Base-by-base conservation (phyloP, 2,113 vertebrate species). In the Patagioenas fasciata region DNA sequence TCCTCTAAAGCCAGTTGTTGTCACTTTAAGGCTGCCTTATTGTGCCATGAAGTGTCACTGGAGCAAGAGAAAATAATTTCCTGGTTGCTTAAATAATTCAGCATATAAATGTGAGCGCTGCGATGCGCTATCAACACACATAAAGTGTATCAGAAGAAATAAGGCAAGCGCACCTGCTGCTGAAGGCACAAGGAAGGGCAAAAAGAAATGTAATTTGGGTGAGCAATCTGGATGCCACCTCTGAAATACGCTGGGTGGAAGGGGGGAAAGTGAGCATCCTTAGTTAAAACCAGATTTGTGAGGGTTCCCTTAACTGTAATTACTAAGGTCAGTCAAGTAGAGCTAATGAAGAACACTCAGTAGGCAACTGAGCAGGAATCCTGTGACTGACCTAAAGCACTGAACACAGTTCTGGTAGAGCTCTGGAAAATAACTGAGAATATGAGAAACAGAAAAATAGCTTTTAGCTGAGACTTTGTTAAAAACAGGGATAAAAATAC, bases 121-220 rank as follows among this genome's bases (percentile, higher is more conserved):
- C 3, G 5, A 65, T 26, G 56, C 1, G 2, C 42, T 57, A 9
- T 29, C 28, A 38, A 34, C 48, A 13, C 24, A n/a, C 14, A 4
- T 42, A 47, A 9, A 42, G 16, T 20, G 6, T 26, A 9, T 12
- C 0, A 0, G 72, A 31, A 60, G 56, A 71, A 65, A 57, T 7
- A 21, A 48, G 60, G 28, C 0, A 0, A 7, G 0, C 5, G 24
- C 19, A 50, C 6, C 28, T 50, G 72, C 71, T 84, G 60, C 5
- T 15, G 72, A 54, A 83, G 54, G 51, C 54, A 42, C 0, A 0
- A 31, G 32, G 36, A 24, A 70, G 23, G 24, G 32, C n/a, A 50
- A 47, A 25, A 48, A 57, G 6, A 32, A 69, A 73, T 20, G 18
- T 36, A 32, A 60, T 38, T 31, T 34, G 47, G 18, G 11, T 42